phyloP scores from a whole-genome alignment of 2,113 vertebrate genomes.

The Bubo bubo region DNA sequence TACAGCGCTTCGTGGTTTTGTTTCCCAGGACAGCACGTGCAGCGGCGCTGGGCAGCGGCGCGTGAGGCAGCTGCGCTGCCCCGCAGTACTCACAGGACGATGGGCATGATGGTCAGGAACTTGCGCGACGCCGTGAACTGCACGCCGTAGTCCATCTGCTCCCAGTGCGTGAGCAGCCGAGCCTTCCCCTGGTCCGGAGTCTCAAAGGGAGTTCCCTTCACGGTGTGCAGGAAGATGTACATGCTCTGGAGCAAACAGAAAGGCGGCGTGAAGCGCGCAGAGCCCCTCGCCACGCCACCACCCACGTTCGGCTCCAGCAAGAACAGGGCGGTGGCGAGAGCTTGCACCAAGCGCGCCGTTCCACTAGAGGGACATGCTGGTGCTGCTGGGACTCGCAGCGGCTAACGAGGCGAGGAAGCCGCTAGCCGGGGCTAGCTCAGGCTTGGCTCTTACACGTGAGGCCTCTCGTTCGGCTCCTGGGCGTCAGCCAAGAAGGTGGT shows the following conservation, averaged over 20 bases:
- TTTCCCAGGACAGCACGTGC: neutral
- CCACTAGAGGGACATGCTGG: neutral
- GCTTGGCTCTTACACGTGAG: neutral
- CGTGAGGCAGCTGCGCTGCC: neutral
- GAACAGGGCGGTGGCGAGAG: accelerated
- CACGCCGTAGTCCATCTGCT: constrained; percentile 97
- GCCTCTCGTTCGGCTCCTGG: neutral
- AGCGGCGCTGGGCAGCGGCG: accelerated
- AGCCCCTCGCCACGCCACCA: neutral
- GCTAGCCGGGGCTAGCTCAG: neutral
- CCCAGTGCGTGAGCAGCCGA: constrained; percentile 94
- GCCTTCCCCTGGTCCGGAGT: constrained; percentile 96
- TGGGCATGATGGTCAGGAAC: constrained; percentile 96
- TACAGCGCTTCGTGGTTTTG: accelerated
- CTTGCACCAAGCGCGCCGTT: neutral
- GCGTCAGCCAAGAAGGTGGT: neutral
- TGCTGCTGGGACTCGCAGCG: neutral
- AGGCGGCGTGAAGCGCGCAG: accelerated
- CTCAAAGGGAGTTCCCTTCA: constrained; percentile 96
- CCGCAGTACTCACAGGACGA: constrained; percentile 86
- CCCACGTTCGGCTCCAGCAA: too few species aligned
- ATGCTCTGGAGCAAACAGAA: constrained; percentile 81
- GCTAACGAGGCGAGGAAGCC: neutral
- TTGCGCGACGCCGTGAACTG: constrained; percentile 96
- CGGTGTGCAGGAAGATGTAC: constrained; percentile 95